Conservation (phyloP, 2,797 vertebrate genomes). For the Nasua narica region DNA sequence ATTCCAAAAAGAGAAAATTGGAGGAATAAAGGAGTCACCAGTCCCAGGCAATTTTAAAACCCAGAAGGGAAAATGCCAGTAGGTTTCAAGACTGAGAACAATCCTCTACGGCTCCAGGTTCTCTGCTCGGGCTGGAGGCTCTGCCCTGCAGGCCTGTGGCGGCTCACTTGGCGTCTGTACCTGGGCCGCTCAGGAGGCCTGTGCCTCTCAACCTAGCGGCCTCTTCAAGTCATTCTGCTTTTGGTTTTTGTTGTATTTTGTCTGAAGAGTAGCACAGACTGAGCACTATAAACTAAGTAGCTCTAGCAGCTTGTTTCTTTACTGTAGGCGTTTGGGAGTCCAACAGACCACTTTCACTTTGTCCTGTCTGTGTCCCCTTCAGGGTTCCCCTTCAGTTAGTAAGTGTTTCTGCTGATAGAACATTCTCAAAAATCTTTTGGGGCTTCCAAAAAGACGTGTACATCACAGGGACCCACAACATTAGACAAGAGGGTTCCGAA, state of each 20-base stretch:
- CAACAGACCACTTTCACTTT: background rate
- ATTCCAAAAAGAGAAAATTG: background rate
- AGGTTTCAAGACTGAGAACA: background rate
- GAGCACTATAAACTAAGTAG: background rate
- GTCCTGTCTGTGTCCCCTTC: background rate
- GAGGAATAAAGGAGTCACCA: background rate
- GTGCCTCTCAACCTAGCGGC: too few species aligned
- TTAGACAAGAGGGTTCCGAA: background rate
- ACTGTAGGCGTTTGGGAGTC: background rate
- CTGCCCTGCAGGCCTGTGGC: background rate
- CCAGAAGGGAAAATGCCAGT: background rate
- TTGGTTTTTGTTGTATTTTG: too few species aligned
- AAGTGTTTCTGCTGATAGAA: background rate
- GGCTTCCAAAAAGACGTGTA: too few species aligned
- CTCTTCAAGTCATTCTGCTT: background rate
- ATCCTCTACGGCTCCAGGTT: background rate
- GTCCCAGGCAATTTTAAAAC: background rate
- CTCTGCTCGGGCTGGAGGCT: background rate
- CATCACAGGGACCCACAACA: background rate
- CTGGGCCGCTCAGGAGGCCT: background rate
- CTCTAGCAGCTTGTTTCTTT: background rate
- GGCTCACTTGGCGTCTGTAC: background rate
- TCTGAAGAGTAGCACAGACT: background rate
- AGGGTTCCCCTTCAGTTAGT: background rate
- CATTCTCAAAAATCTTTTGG: background rate